phyloP scores from a whole-genome alignment of 1,140 invertebrate species.

The Pseudachorutes palmiensis region DNA sequence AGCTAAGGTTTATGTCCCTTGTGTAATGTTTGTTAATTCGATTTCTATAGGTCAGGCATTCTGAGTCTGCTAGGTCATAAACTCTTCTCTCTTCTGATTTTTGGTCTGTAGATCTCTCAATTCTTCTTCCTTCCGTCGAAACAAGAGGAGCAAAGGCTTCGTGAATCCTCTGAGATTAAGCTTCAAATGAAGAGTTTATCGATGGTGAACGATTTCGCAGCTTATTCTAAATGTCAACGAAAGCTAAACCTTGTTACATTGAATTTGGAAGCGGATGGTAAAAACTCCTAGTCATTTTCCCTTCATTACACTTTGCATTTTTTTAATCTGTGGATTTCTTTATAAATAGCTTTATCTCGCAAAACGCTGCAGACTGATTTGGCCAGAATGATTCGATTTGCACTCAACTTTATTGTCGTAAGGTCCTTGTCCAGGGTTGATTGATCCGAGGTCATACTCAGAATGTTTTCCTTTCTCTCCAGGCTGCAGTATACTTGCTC shows the following conservation, averaged over 20 bases:
- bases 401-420: neutral
- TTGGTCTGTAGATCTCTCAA: constrained; percentile 35
- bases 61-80: neutral
- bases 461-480: constrained; percentile 4
- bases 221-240: constrained; percentile 50
- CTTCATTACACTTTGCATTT: neutral
- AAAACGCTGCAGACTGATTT: constrained; percentile 15
- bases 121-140: constrained; percentile 33
- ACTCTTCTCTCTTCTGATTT: constrained; percentile 6
- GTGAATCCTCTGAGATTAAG: constrained; percentile 44
- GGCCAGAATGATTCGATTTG: constrained; percentile 1
- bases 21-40: neutral
- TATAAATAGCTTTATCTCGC: constrained; percentile 10
- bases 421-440: neutral
- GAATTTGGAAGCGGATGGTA: constrained; percentile 44
- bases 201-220: constrained; percentile 54
- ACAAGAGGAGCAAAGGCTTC: constrained; percentile 38
- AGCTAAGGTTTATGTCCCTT: neutral
- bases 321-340: neutral
- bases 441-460: neutral
- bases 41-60: too few relatives aligned
- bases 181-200: constrained; percentile 46
- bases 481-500: constrained; percentile 2
- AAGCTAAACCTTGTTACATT: constrained; percentile 46
- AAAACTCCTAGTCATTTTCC: constrained; percentile 22